These are phyloP conservation scores for Drosophila parvula DNA, from an alignment of 1,140 invertebrate genomes.

Conservation along the genomic window DNA sequence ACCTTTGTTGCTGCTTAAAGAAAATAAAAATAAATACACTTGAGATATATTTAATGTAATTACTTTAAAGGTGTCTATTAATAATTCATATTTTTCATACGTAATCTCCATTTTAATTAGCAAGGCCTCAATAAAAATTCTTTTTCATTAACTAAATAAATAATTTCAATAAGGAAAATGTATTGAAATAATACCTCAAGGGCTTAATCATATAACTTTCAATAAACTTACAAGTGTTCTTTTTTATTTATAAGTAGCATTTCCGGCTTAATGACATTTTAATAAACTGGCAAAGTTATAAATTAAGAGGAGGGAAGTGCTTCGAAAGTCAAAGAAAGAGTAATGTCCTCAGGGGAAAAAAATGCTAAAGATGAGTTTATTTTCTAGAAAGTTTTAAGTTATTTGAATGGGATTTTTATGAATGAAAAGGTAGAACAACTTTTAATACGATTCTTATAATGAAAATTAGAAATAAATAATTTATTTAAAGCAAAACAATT, in stretches of 20 bases:
- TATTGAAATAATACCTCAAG: background rate
- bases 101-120: too few species aligned
- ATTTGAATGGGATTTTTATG: background rate
- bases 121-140: too few species aligned
- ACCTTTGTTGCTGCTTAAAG: background rate
- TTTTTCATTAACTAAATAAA: too few species aligned
- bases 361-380: constrained; percentile 11
- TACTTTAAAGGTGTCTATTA: too few species aligned
- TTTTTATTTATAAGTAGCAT: constrained; percentile 10
- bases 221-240: constrained; percentile 34
- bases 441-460: background rate
- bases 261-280: constrained; percentile 28
- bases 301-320: constrained; percentile 8
- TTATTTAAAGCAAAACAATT: background rate
- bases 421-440: background rate
- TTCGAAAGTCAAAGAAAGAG: constrained; percentile 1
- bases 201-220: constrained; percentile 27
- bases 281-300: constrained; percentile 21
- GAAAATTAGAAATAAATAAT: background rate
- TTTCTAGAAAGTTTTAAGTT: background rate
- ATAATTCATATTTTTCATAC: too few species aligned
- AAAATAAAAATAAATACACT: background rate
- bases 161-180: too few species aligned
- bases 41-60: too few species aligned
- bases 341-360: constrained; percentile 10